phyloP scores from a whole-genome alignment of 2,888 invertebrate species.

The Auanema freiburgensis region DNA sequence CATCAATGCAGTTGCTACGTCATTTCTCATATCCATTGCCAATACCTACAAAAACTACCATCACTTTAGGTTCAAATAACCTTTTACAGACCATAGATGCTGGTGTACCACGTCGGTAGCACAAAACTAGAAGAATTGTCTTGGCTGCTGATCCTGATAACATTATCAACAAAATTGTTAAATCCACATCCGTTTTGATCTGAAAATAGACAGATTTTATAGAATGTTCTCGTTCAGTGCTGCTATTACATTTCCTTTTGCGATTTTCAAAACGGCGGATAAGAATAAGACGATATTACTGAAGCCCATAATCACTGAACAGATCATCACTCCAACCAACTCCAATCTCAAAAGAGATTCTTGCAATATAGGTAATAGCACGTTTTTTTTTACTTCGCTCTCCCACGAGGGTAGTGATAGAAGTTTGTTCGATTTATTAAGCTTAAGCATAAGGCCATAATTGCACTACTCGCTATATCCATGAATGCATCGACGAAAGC shows the following conservation, averaged over 20 bases:
- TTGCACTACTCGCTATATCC: conserved; percentile 66
- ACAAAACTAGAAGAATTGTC: conserved; percentile 51
- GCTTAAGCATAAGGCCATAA: conserved; percentile 59
- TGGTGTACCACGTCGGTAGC: conserved; percentile 49
- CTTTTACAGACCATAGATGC: conserved; percentile 26
- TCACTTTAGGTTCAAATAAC: not conserved
- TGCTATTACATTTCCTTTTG: conserved; percentile 14
- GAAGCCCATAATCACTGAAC: conserved; percentile 67
- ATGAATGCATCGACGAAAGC: conserved; percentile 68
- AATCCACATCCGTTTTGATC: conserved; percentile 57
- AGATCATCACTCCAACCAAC: conserved; percentile 67
- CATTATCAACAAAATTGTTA: conserved; percentile 52
- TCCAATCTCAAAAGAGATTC: conserved; percentile 62
- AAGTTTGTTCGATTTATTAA: conserved; percentile 55
- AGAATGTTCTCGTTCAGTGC: too few relatives aligned
- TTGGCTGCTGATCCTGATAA: conserved; percentile 52
- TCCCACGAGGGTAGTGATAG: conserved; percentile 59
- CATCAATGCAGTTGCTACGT: conserved; percentile 67
- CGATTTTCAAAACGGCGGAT: conserved; percentile 63
- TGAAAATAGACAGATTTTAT: conserved; percentile 33
- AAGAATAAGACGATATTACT: conserved; percentile 64
- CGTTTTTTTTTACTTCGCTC: conserved; percentile 29
- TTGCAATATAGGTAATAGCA: too few relatives aligned
- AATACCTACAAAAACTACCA: conserved; percentile 44
- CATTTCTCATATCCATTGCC: conserved; percentile 68